Evolutionary conservation across 2,113 vertebrate species (phyloP).

Genomic region (Eulemur macaco): DNA sequence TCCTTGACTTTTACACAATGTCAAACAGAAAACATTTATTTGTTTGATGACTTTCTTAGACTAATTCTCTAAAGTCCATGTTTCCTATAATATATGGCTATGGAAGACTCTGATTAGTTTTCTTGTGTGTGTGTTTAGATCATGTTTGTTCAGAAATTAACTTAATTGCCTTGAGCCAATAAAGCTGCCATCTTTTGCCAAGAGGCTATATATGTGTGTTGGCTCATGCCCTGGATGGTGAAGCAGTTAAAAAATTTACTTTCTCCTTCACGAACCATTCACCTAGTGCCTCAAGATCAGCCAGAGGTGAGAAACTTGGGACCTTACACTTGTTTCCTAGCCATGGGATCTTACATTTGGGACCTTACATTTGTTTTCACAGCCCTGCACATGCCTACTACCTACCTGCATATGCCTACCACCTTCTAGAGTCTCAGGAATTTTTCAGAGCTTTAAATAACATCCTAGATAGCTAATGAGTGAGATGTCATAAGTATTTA

Average conservation of each 20-base stretch:
- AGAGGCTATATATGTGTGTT: neutral
- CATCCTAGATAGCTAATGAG: neutral
- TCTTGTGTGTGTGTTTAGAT: too few species aligned
- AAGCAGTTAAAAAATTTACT: too few species aligned
- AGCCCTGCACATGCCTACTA: too few species aligned
- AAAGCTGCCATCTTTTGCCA: too few species aligned
- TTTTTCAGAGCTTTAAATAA: neutral
- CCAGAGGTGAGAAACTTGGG: neutral
- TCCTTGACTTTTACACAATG: neutral
- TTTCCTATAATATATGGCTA: neutral
- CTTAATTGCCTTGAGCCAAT: neutral
- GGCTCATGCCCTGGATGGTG: neutral
- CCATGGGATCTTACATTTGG: too few species aligned
- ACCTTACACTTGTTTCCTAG: too few species aligned
- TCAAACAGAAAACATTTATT: neutral
- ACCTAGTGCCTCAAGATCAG: neutral
- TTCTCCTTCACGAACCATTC: neutral
- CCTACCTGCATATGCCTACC: neutral
- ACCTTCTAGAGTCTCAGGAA: neutral
- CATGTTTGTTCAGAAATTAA: neutral
- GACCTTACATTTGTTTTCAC: too few species aligned
- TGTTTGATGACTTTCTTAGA: too few species aligned
- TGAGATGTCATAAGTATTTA: neutral
- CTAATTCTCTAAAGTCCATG: neutral
- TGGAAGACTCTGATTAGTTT: neutral